Evolutionary conservation across 2,888 invertebrate genomes (phyloP), one percentile per base, ranked within the genome.

Genomic region (Zele albiditarsus): DNA sequence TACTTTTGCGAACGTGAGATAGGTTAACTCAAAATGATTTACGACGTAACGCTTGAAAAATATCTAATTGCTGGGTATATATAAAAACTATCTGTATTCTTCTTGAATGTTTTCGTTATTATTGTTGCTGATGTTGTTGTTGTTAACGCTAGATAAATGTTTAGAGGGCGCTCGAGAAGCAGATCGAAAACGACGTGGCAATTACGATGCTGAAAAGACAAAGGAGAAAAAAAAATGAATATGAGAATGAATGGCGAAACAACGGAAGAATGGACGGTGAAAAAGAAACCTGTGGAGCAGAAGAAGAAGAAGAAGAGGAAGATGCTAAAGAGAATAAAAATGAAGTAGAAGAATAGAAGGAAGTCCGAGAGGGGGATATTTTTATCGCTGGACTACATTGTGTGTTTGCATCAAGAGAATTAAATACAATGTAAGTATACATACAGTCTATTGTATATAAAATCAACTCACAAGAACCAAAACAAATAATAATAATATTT

Each of bases 191-290:
- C 49, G 42, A 28, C n/a, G 20, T 28, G 33, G 63, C 63, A 49
- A 63, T 73, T 63, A 67, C 46, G 46, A 65, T 66, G 72, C 63
- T 28, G 31, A 65, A 38, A 53, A 27, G 31, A 53, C 20, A 27
- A 67, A 66, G 14, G 33, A 28, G 12, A 23, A 5, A 27, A 53
- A 23, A 20, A 46, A 0, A 46, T n/a, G 31, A 31, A 23, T 42
- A 20, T 14, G 28, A 49, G 4, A 14, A 20, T 53, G 20, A 53
- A 20, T 10, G 53, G 8, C 20, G 5, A 23, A 53, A 23, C 53
- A 53, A 53, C 20, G 53, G 67, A 67, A 67, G 27, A 49, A 10
- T 28, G 28, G 14, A 28, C 0, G 20, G 27, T 16, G 38, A n/a
- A 58, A 33, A 42, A 58, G 16, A 28, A 76, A 58, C 6, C 53